A percentile compares a stretch with the other conserved stretches of the same genome.
Evolutionary conservation across 2,797 vertebrate species (phyloP).

Genomic region (Lepidocolaptes lacrymiger): DNA sequence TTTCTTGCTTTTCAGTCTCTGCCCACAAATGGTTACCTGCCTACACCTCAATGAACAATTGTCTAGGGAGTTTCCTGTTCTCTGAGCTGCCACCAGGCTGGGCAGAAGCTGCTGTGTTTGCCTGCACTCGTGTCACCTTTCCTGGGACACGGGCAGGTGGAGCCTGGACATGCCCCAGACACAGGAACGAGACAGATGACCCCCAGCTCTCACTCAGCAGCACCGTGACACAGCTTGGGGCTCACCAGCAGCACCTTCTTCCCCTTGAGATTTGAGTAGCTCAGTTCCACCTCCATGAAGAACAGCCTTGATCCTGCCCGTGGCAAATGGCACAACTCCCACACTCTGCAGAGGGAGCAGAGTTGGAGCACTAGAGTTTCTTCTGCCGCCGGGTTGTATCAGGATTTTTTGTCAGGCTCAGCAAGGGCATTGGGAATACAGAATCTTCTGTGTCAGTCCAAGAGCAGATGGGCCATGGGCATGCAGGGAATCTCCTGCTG

Average conservation of each 20-base stretch:
- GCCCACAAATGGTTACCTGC: constrained; percentile 21
- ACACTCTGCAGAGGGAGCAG: rapidly evolving
- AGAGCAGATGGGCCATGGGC: neutral
- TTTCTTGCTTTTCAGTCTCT: constrained; percentile 17
- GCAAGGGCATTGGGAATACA: neutral
- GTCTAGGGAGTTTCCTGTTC: constrained; percentile 60
- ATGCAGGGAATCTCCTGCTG: neutral
- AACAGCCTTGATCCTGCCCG: neutral
- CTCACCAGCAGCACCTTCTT: neutral
- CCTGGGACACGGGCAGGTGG: neutral
- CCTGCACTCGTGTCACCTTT: neutral
- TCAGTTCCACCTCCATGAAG: neutral
- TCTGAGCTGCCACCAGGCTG: constrained; percentile 19
- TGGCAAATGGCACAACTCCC: neutral
- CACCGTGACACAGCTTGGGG: neutral
- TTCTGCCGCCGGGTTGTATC: neutral
- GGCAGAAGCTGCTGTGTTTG: neutral
- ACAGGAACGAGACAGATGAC: neutral
- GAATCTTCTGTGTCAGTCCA: neutral
- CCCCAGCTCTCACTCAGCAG: rapidly evolving
- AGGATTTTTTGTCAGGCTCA: neutral
- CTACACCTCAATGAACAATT: constrained; percentile 20
- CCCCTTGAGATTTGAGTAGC: neutral
- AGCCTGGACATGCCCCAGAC: rapidly evolving
- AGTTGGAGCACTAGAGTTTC: neutral